phyloP scores from a whole-genome alignment of 2,113 vertebrate genomes.

The Tauraco erythrolophus region DNA sequence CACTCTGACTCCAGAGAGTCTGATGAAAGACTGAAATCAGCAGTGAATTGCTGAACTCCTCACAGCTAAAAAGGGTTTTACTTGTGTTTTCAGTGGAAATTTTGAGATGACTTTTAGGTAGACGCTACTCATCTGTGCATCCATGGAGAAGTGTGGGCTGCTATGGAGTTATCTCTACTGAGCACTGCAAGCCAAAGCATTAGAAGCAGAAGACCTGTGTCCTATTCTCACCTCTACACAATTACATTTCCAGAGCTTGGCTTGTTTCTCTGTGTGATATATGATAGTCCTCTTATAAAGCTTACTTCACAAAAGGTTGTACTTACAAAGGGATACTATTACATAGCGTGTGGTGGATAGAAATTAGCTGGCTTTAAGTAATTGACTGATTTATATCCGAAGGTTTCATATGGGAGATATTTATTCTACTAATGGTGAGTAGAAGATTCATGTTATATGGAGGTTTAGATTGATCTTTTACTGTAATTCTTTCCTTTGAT shows the following conservation, averaged over 20 bases:
- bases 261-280: neutral
- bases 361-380: neutral
- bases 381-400: neutral
- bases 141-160: neutral
- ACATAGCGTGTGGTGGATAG: neutral
- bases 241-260: neutral
- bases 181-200: neutral
- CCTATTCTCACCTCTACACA: neutral
- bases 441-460: neutral
- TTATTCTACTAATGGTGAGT: neutral
- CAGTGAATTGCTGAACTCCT: neutral
- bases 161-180: neutral
- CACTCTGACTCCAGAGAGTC: neutral
- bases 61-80: neutral
- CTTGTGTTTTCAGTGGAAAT: neutral
- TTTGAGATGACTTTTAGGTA: neutral
- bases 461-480: neutral
- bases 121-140: neutral
- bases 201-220: neutral
- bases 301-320: neutral
- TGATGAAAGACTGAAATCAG: neutral
- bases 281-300: neutral
- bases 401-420: neutral
- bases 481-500: neutral
- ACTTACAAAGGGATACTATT: neutral